These are phyloP conservation scores for Megatriorchis doriae DNA, from an alignment of 2,113 vertebrate genomes.

Conservation along the genomic window DNA sequence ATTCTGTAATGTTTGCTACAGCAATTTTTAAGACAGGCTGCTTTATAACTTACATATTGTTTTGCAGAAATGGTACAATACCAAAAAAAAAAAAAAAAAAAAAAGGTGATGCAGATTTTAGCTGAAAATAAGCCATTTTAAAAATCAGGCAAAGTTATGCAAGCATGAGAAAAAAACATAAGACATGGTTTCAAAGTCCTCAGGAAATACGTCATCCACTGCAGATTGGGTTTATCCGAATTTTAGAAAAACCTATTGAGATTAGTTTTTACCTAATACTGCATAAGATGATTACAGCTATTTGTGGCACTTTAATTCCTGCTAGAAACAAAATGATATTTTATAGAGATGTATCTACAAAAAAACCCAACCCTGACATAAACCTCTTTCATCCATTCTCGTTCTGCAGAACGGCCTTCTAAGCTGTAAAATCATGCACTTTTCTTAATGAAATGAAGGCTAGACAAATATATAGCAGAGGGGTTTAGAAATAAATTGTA, in stretches of 20 bases:
- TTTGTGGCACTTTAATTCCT: constrained; percentile 83
- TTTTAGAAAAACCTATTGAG: constrained; percentile 72
- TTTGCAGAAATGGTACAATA: background rate
- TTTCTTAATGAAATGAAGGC: constrained; percentile 47
- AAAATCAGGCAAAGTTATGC: background rate
- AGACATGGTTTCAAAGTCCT: constrained; percentile 8
- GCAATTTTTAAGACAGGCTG: background rate
- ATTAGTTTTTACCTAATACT: constrained; percentile 85
- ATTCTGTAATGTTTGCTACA: background rate
- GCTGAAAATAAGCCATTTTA: background rate
- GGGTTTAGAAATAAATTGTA: background rate
- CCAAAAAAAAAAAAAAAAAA: background rate
- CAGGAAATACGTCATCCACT: constrained; percentile 48
- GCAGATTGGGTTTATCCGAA: constrained; percentile 61
- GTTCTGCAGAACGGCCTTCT: constrained; percentile 3
- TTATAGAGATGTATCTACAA: constrained; percentile 63
- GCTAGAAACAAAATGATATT: constrained; percentile 69
- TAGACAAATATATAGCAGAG: background rate
- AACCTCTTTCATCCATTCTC: constrained; percentile 56
- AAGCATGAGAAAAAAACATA: background rate
- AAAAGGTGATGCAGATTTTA: background rate
- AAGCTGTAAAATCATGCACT: constrained; percentile 59
- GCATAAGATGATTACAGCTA: constrained; percentile 90
- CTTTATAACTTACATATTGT: background rate
- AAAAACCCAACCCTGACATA: background rate